Base-by-base conservation (phyloP, 2,888 invertebrate species). In the Ferrisia virgata region DNA sequence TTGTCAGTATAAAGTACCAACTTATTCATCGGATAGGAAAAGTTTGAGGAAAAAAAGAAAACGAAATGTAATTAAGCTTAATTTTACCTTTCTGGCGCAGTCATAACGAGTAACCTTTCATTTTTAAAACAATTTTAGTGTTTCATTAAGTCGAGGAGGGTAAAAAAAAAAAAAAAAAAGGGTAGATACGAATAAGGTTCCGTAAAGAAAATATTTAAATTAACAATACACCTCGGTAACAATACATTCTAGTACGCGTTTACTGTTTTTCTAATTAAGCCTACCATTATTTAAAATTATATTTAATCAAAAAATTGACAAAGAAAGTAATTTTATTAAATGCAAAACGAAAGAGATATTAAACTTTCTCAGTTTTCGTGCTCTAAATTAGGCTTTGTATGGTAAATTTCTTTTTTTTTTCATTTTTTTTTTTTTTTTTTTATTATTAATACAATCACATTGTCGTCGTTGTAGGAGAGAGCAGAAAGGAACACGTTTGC, bases 191-290 rank as follows among this genome's bases (percentile, higher is more conserved):
- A 13, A 53, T 53, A 53, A 64, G 64, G 64, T 64, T 15, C 64
- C 64, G 64, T 28, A 64, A 64, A 64, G 64, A 64, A 76, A 76
- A 76, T 76, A 36, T 76, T 76, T 76, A 76, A 76, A 76, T 76
- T 76, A 76, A 76, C 72, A 36, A 36, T 76, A 76, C 72, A 76
- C 72, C 72, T 76, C 18, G 72, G 72, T 36, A 76, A 76, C 33
- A 76, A 76, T 36, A 28, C 72, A 18, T 76, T 36, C 18, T 36
- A 36, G 33, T 76, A n/a, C 72, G 69, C 69, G 72, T 76, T 76
- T 76, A 36, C 22, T 76, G 36, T 76, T 76, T 76, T 76, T 76
- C 36, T 76, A 76, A 76, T 76, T 76, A 76, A 76, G 72, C 72
- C 22, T 36, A 76, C 36, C 36, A 76, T 76, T 36, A 76, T 76